Evolutionary conservation across 1,140 invertebrate species (phyloP), one percentile per base, ranked within the genome.

Genomic region (Rhopalosiphum maidis): DNA sequence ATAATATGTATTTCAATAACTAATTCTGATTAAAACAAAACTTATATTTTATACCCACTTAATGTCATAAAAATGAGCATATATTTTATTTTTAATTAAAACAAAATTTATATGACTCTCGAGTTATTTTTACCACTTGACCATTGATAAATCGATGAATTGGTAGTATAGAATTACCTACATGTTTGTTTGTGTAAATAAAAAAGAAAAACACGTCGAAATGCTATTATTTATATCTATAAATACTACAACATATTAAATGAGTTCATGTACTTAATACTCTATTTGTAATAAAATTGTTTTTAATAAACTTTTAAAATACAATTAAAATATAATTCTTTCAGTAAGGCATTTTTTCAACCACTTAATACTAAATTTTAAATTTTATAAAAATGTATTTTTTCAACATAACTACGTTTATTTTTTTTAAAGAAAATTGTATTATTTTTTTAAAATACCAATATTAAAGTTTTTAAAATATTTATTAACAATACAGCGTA

Each of bases 1-100:
- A 86, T 41, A 23, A 83, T 46, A 18, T 11, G 15, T 43, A 86
- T 86, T 46, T 30, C 23, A 43, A 46, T 86, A 15, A 18, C 46
- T 48, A 41, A 87, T 87, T 87, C 30, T 7, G 18, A 48, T 87
- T n/a, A 48, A 48, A 87, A 37, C 37, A 11, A 85, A 85, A 85
- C 43, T 18, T 15, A n/a, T 46, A 46, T 46, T 6, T 43, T 46
- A 5, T 88, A 48, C 48, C 87, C 87, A 88, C 87, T 88, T 35
- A 18, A 88, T 15, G 87, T 54, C 87, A 88, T 48, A 88, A 88
- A 88, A 88, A 88, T 54, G n/a, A 51, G 15, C 18, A 88, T 88
- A 88, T 88, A 68, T 68, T n/a, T 54, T 35, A 25, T 54, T 51
- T 88, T 88, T 51, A 88, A 88, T 88, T 54, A 37, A 88, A 88